phyloP scores from a whole-genome alignment of 1,140 invertebrate species.

The Alviniconcha marisindica region DNA sequence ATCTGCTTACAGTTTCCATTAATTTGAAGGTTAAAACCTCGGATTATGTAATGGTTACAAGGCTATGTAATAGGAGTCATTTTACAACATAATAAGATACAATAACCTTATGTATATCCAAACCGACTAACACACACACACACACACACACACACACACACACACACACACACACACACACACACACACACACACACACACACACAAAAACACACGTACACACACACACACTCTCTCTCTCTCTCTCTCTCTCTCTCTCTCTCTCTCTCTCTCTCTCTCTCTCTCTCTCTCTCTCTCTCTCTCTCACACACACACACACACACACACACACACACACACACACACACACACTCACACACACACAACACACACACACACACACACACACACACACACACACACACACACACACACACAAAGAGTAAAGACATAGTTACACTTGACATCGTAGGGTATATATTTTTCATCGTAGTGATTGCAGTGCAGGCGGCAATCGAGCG shows the following conservation, averaged over 20 bases:
- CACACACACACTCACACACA: background rate
- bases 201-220: background rate
- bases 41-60: too few relatives aligned
- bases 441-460: too few relatives aligned
- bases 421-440: background rate
- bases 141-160: background rate
- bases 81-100: too few relatives aligned
- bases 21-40: too few relatives aligned
- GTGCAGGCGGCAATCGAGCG: too few relatives aligned
- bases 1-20: too few relatives aligned
- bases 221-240: background rate
- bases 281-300: background rate
- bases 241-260: background rate
- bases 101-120: too few relatives aligned
- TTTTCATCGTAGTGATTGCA: too few relatives aligned
- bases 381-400: constrained; percentile 12
- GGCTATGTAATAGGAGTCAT: too few relatives aligned
- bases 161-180: background rate
- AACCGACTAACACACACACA: background rate
- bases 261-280: too few relatives aligned
- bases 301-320: constrained; percentile 10
- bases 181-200: constrained; percentile 6
- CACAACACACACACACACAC: constrained; percentile 14
- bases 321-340: constrained; percentile 5
- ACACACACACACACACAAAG: background rate